Evolutionary conservation across 64 coral and sea anemone genomes (phyloP).

Genomic region (Astreopora myriophthalma): DNA sequence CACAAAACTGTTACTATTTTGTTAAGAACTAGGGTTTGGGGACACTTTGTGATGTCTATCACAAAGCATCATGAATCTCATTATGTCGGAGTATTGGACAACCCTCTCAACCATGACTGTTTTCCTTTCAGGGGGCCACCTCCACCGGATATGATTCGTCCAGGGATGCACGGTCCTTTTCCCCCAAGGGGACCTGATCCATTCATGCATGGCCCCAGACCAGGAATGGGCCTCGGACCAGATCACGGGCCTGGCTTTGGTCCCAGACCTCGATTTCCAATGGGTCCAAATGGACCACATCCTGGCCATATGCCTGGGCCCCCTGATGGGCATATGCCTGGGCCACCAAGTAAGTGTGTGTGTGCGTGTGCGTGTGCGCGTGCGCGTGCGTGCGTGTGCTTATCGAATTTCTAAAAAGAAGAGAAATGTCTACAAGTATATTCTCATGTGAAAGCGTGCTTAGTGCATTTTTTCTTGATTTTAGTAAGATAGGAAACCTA

Average conservation of each 20-base stretch:
- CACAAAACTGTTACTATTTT: no score
- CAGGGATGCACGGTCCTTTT: slow-evolving; percentile 14
- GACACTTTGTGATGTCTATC: no score
- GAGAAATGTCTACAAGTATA: no score
- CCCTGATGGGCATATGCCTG: background rate
- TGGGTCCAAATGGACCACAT: slow-evolving; percentile 10
- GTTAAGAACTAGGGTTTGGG: no score
- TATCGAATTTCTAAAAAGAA: no score
- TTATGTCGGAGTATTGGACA: background rate
- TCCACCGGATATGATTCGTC: slow-evolving; percentile 19
- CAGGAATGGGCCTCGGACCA: background rate
- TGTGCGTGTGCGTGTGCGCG: no score
- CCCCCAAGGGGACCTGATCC: slow-evolving; percentile 31
- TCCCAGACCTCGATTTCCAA: slow-evolving; percentile 36
- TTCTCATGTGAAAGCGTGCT: no score
- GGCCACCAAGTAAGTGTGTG: slow-evolving; percentile 10
- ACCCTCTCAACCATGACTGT: background rate
- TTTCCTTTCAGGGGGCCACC: slow-evolving; percentile 11
- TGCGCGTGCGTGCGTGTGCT: no score
- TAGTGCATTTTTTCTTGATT: no score
- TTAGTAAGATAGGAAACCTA: no score
- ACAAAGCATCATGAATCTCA: no score
- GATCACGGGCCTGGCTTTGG: slow-evolving; percentile 36
- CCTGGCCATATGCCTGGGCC: slow-evolving; percentile 61
- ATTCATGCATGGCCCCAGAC: slow-evolving; percentile 42